phyloP scores from a whole-genome alignment of 1,140 invertebrate genomes.

The Ips nitidus region DNA sequence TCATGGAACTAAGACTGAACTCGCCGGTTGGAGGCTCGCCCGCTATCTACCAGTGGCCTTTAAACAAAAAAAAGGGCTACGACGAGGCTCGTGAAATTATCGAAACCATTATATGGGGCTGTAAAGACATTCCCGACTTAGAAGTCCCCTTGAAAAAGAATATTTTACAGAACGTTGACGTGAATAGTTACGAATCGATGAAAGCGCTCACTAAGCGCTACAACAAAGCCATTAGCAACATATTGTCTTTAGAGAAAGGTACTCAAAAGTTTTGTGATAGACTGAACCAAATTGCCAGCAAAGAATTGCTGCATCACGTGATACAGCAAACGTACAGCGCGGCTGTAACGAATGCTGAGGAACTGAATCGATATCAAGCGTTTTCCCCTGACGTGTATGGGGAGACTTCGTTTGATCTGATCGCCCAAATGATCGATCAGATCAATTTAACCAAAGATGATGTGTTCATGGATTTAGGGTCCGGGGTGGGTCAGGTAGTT shows the following conservation, averaged over 20 bases:
- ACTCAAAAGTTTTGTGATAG: slow-evolving; percentile 34
- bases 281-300: slow-evolving; percentile 23
- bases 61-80: slow-evolving; percentile 32
- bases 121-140: slow-evolving; percentile 31
- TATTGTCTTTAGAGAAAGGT: slow-evolving; percentile 26
- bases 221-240: slow-evolving; percentile 30
- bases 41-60: slow-evolving; percentile 28
- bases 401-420: slow-evolving; percentile 32
- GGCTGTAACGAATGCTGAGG: slow-evolving; percentile 29
- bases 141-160: slow-evolving; percentile 31
- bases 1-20: slow-evolving; percentile 33
- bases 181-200: slow-evolving; percentile 28
- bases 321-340: slow-evolving; percentile 33
- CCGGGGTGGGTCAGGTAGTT: slow-evolving; percentile 32
- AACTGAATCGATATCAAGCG: slow-evolving; percentile 33
- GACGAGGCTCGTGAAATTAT: slow-evolving; percentile 30
- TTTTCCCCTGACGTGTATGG: slow-evolving; percentile 35
- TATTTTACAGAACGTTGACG: slow-evolving; percentile 28
- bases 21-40: slow-evolving; percentile 29
- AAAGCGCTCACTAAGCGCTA: slow-evolving; percentile 29
- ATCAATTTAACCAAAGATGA: slow-evolving; percentile 33
- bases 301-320: slow-evolving; percentile 23
- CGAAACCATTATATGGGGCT: slow-evolving; percentile 31
- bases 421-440: slow-evolving; percentile 29
- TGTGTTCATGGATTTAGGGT: slow-evolving; percentile 33